Conservation (phyloP, 1,140 invertebrate genomes). For the Papilio aristodemus region DNA sequence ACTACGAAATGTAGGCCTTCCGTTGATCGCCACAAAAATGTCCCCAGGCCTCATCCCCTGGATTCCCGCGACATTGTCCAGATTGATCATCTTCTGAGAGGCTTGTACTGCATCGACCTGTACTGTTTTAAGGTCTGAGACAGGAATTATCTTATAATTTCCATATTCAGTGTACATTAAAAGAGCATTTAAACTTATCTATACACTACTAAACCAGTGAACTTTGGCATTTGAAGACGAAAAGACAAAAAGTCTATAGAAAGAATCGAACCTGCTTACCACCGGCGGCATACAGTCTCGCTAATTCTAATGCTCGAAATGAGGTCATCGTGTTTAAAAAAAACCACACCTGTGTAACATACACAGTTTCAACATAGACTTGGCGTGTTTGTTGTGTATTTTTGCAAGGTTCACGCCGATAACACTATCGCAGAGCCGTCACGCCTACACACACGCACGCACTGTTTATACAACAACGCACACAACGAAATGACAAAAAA, state of each 20-base stretch:
- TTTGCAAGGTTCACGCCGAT: slow-evolving; percentile 74
- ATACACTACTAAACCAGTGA: too few relatives aligned
- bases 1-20: too few relatives aligned
- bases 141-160: too few relatives aligned
- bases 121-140: too few relatives aligned
- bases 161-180: too few relatives aligned
- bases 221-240: background rate
- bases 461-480: slow-evolving; percentile 26
- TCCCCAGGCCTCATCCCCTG: too few relatives aligned
- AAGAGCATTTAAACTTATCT: too few relatives aligned
- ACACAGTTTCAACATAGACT: slow-evolving; percentile 52
- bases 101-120: too few relatives aligned
- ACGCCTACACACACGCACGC: slow-evolving; percentile 62
- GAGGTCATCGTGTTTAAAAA: slow-evolving; percentile 31
- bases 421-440: slow-evolving; percentile 66
- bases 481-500: slow-evolving; percentile 46
- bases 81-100: too few relatives aligned
- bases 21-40: too few relatives aligned
- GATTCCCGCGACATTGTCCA: too few relatives aligned
- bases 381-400: slow-evolving; percentile 70
- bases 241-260: background rate
- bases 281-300: slow-evolving; percentile 7
- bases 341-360: slow-evolving; percentile 56
- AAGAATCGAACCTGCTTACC: slow-evolving; percentile 1
- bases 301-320: slow-evolving; percentile 12